Evolutionary conservation across 2,113 vertebrate species (phyloP), one percentile per base, ranked within the genome.

Genomic region (Romanogobio albipinnatus): DNA sequence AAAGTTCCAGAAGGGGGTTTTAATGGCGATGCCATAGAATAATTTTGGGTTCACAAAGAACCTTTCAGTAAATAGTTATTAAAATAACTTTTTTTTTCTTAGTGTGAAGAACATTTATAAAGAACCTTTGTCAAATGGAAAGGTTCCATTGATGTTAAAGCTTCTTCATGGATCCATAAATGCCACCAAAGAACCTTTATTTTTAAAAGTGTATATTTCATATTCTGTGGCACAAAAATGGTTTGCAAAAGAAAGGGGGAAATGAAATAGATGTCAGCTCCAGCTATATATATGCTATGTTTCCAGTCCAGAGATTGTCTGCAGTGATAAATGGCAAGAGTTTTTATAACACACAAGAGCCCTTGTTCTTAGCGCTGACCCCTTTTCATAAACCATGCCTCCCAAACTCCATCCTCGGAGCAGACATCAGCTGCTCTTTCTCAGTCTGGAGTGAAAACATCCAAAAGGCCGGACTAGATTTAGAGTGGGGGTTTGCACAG

Each of bases 351-450:
- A 88, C 85, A 88, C 85, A 86, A 26, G 77, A 76, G 82, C 62
- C 85, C 73, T 88, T 84, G 77, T 88, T 86, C 73, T 70, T 49
- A 29, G 45, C 19, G 19, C 58, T 88, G 87, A 88, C 87, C 87
- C 85, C 53, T 9, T 83, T 86, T 71, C 39, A 19, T 70, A 53
- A 70, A 71, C 45, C 15, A n/a, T 36, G 49, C 36, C 74, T 79
- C 75, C 36, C 61, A 47, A 66, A 76, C 61, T 47, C 26, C 59
- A 80, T 80, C 29, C 6, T 81, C 4, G 45, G 17, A 64, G 58
- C 45, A 86, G 85, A 73, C 85, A 77, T 84, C 73, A 88, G 85
- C 87, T 88, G 87, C 73, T 82, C 62, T 82, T 78, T 88, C 87
- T 88, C 85, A 88, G 83, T 9, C 82, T 58, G 59, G 81, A 82